Evolutionary conservation across 2,113 vertebrate species (phyloP).

Genomic region (Deroptyus accipitrinus): DNA sequence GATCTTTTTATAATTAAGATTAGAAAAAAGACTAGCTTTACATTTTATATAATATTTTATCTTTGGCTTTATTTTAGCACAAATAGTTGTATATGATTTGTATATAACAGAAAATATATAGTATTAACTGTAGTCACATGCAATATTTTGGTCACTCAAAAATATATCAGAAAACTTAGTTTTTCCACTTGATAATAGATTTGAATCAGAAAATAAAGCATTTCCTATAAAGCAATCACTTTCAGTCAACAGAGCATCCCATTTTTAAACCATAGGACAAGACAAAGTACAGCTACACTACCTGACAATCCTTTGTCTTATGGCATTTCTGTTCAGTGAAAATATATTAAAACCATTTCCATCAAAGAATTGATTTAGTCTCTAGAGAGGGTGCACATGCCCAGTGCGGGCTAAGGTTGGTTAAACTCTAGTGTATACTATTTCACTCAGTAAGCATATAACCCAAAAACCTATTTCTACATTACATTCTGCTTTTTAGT

Average conservation of each 20-base stretch:
- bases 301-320: background rate
- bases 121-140: background rate
- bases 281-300: background rate
- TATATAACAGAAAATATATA: background rate
- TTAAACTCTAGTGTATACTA: background rate
- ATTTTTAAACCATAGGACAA: background rate
- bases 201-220: background rate
- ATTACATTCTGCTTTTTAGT: background rate
- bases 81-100: background rate
- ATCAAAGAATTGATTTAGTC: constrained; percentile 21
- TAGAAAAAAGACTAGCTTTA: background rate
- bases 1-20: background rate
- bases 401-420: background rate
- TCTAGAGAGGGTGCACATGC: background rate
- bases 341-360: constrained; percentile 38
- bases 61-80: background rate
- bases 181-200: background rate
- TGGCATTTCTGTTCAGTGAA: background rate
- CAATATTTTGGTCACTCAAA: background rate
- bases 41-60: background rate
- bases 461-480: background rate
- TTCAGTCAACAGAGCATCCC: background rate
- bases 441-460: background rate
- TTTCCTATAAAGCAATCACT: background rate
- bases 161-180: background rate